Base-by-base conservation (phyloP, 1,140 invertebrate species). In the Drosophila pruinosa region DNA sequence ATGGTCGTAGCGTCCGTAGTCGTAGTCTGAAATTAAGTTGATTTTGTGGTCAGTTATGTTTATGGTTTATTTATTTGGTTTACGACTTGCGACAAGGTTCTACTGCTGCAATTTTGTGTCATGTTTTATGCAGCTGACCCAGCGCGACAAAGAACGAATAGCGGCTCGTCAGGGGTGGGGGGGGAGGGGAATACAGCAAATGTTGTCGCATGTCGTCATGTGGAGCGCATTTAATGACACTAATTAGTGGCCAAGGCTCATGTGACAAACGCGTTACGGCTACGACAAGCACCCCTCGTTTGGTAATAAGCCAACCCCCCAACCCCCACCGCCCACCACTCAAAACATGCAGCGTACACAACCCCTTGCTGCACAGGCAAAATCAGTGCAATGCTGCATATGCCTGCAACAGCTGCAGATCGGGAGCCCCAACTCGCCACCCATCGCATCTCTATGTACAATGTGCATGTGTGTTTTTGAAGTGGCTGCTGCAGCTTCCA, bases 191-290 rank as follows among this genome's bases (percentile, higher is more conserved):
- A 10, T 58, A 28, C 28, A 12, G 54, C 56, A 47, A 69, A 54
- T 73, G 64, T 62, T 70, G 71, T 73, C 50, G 71, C 52, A 62
- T 68, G 64, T 68, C 64, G 56, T 39, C 71, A 50, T 70, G 34
- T 74, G 71, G 72, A 64, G 82, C 70, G 67, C 56, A 72, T 86
- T 88, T 88, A 90, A 90, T 90, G 89, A 86, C 89, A 90, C 89
- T 89, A 90, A 90, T 90, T 90, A 90, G 89, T 90, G 89, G 75
- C 71, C 65, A 61, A 53, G 68, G 71, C 74, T 81, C 83, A 71
- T 78, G 85, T 90, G 89, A 90, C 89, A 89, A 89, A 89, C 86
- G 78, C 79, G 56, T 54, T 53, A 64, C 64, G 61, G 43, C 50
- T 17, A 36, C 31, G 57, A n/a, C 38, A 63, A 64, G 62, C 78